Base-by-base conservation (phyloP, 2,113 vertebrate genomes). In the Trogon melanurus region DNA sequence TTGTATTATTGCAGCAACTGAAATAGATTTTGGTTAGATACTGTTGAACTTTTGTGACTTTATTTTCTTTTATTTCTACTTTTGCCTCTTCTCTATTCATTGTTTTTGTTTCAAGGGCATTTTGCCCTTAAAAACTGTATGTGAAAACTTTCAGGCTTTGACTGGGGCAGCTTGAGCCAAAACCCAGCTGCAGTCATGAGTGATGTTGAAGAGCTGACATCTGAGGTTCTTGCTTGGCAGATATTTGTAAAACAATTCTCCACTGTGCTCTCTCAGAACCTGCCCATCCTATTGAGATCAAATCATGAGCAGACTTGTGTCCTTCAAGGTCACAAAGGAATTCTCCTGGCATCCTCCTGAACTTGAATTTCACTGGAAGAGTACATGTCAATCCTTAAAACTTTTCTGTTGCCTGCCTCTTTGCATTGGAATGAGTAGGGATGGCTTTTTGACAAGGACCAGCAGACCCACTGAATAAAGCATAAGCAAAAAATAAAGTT, bases 231-330 rank as follows among this genome's bases (percentile, higher is more conserved):
- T n/a, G 6, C 12, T 47, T 50, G 30, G 5, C 16, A 25, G 36
- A 12, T 9, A 0, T 25, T 44, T 27, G 9, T 26, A 38, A 47
- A 65, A 36, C 7, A 66, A 18, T 25, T 48, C 20, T 45, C 16
- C 19, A 13, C 11, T 1, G 1, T 67, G 32, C 14, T 34, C 16
- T 44, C 48, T 67, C 48, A 61, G 12, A 10, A 38, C 8, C 54
- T 62, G 15, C 23, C 41, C 32, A 41, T 0, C 0, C 14, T n/a
- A 13, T 5, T 62, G 34, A 87, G 26, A 67, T 14, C 4, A 2
- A 56, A 67, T 48, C 10, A 38, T 41, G 9, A 57, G 21, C 9
- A 84, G 65, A 21, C 34, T 27, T 76, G 5, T 16, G 2, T 16
- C 6, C 34, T 21, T 70, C 13, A 51, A 11, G 4, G 21, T 61